phyloP scores from a whole-genome alignment of 2,113 vertebrate species.

The Pagrus major region DNA sequence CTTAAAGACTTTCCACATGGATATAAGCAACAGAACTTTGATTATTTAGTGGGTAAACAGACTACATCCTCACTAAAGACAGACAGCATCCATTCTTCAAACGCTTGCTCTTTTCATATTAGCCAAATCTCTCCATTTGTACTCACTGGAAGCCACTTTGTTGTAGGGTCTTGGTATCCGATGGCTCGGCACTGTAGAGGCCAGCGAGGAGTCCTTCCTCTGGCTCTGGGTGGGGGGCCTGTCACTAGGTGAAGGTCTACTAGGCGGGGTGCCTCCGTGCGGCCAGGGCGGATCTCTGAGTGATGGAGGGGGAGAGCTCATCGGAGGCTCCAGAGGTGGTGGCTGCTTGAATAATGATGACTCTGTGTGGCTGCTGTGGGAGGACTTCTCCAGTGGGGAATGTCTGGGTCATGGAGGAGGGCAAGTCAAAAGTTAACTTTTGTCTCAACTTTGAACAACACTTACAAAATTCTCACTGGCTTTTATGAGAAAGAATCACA shows the following conservation, averaged over 20 bases:
- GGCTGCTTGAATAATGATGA: constrained; percentile 88
- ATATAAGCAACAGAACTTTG: background rate
- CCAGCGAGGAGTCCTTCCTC: constrained; percentile 79
- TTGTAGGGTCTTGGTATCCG: constrained; percentile 87
- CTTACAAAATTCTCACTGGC: no score
- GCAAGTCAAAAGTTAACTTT: background rate
- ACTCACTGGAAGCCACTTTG: constrained; percentile 93
- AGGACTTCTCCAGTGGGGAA: constrained; percentile 90
- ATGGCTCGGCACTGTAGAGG: constrained; percentile 60
- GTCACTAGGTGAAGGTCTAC: constrained; percentile 58
- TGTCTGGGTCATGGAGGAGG: constrained; percentile 77
- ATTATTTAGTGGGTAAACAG: background rate
- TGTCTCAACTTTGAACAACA: background rate
- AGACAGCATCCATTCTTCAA: background rate
- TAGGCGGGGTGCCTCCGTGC: constrained; percentile 74
- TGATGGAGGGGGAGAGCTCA: constrained; percentile 80
- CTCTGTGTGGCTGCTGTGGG: constrained; percentile 87
- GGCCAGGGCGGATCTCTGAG: constrained; percentile 86
- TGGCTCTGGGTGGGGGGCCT: constrained; percentile 79
- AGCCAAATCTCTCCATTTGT: background rate
- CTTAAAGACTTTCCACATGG: no score
- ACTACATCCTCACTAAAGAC: no score
- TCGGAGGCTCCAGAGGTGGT: constrained; percentile 77
- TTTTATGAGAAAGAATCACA: background rate
- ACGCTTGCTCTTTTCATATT: background rate